Evolutionary conservation across 2,113 vertebrate species (phyloP).

Genomic region (Bufo bufo): DNA sequence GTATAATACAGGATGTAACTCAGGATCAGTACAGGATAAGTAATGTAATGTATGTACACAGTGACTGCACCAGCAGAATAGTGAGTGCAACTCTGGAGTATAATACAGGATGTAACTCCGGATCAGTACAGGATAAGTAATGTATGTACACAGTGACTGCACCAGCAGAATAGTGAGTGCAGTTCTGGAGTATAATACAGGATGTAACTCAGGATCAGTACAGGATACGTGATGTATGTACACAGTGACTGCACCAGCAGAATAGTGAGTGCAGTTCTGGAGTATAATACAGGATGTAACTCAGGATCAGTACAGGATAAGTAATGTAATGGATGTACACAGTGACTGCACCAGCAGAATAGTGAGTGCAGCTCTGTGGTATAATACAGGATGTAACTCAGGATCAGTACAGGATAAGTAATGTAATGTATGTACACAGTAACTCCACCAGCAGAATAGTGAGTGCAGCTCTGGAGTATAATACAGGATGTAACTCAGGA

Average conservation of each 20-base stretch:
- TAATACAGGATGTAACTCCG: too few relatives aligned
- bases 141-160: neutral
- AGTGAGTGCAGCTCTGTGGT: neutral
- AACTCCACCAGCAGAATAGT: neutral
- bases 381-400: neutral
- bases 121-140: neutral
- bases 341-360: too few relatives aligned
- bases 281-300: neutral
- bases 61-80: too few relatives aligned
- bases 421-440: constrained; percentile 5
- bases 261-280: neutral
- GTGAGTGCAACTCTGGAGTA: too few relatives aligned
- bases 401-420: neutral
- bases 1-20: too few relatives aligned
- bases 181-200: neutral
- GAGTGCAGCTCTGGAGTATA: constrained; percentile 13
- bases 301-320: neutral
- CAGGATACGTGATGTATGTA: neutral
- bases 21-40: too few relatives aligned
- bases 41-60: too few relatives aligned
- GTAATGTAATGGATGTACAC: neutral
- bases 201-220: too few relatives aligned
- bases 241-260: neutral
- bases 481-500: neutral
- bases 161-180: neutral